Conservation (phyloP, 92 coral and sea anemone species). For the Heliopora coerulea region DNA sequence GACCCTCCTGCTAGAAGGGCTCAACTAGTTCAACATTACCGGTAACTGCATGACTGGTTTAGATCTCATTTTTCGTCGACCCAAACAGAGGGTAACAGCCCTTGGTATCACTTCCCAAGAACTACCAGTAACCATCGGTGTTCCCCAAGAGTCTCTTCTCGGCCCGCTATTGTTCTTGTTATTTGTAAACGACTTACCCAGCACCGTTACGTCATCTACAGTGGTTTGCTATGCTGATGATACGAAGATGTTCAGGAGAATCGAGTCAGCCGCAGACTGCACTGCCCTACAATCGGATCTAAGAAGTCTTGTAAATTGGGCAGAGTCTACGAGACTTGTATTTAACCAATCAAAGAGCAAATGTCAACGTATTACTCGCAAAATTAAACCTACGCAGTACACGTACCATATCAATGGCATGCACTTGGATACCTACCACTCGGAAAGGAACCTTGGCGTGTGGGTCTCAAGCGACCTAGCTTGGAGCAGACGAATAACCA, state of each 20-base stretch:
- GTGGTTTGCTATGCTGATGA: constrained; percentile 8
- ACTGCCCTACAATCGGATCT: constrained; percentile 16
- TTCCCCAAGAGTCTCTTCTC: no score
- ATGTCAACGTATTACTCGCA: constrained; percentile 27
- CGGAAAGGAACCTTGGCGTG: no score
- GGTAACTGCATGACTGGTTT: constrained; percentile 27
- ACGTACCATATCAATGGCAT: not conserved
- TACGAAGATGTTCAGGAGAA: constrained; percentile 9
- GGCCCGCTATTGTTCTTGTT: constrained; percentile 8
- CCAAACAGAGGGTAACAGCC: not conserved
- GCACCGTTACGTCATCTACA: not conserved
- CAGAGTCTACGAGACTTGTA: not conserved
- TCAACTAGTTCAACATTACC: not conserved
- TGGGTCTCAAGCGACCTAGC: constrained; percentile 41
- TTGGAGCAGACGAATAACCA: constrained; percentile 34
- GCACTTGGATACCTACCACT: no score
- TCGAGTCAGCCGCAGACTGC: not conserved
- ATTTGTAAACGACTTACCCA: not conserved
- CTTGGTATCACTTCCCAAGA: constrained; percentile 7
- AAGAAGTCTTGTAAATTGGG: constrained; percentile 4
- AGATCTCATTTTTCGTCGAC: not conserved
- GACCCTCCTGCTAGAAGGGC: not conserved
- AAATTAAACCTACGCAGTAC: constrained; percentile 1
- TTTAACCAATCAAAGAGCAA: constrained; percentile 14
- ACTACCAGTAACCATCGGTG: not conserved